These are phyloP conservation scores for Isoperla grammatica DNA, from an alignment of 2,888 invertebrate species.

Conservation along the genomic window DNA sequence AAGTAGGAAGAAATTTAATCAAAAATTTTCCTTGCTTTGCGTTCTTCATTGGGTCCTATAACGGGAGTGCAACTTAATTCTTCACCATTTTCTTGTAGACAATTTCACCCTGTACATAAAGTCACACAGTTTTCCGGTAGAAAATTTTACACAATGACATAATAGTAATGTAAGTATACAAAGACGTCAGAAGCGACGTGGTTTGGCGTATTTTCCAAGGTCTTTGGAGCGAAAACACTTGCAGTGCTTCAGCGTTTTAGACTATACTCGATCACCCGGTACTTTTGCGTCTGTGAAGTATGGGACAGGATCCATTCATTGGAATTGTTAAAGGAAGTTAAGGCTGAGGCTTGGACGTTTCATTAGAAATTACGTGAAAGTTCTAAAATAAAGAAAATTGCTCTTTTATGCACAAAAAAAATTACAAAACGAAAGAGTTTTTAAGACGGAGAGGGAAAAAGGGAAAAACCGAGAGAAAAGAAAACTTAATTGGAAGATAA, in stretches of 20 bases:
- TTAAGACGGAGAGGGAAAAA: neutral
- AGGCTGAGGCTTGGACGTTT: slow-evolving; percentile 20
- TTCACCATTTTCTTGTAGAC: slow-evolving; percentile 1
- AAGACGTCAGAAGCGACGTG: neutral
- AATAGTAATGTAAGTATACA: neutral
- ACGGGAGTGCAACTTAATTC: neutral
- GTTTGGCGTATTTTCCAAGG: neutral
- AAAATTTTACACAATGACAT: too few relatives aligned
- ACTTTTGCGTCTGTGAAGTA: slow-evolving; percentile 14
- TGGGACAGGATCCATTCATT: slow-evolving; percentile 26
- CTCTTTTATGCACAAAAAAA: slow-evolving; percentile 25
- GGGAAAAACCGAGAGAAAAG: slow-evolving; percentile 11
- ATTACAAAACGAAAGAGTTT: slow-evolving; percentile 4
- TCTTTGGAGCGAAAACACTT: neutral
- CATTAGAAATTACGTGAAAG: slow-evolving; percentile 27
- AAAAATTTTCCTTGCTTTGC: slow-evolving; percentile 26
- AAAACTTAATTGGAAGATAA: slow-evolving; percentile 27
- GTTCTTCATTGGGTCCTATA: slow-evolving; percentile 5
- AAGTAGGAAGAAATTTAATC: slow-evolving; percentile 30
- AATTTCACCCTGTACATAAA: too few relatives aligned
- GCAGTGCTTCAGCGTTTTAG: neutral
- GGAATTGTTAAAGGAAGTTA: slow-evolving; percentile 27
- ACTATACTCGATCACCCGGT: slow-evolving; percentile 4
- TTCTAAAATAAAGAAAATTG: slow-evolving; percentile 29
- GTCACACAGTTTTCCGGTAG: too few relatives aligned